Conservation (phyloP, 92 coral and sea anemone genomes). For the Palythoa caribaeorum region DNA sequence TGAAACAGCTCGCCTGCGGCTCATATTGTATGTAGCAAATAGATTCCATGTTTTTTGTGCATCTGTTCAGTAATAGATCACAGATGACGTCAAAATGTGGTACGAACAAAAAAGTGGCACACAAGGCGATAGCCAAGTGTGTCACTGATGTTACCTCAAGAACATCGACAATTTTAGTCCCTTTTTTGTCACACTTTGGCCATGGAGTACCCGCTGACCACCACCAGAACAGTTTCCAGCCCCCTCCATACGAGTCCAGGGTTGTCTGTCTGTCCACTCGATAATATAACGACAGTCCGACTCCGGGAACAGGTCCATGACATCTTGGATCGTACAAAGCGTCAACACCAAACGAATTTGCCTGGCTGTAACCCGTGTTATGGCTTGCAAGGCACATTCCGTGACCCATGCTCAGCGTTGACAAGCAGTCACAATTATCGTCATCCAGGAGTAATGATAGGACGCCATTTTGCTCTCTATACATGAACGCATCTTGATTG, state of each 20-base stretch:
- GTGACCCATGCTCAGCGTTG: conserved; percentile 77
- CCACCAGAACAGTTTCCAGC: conserved; percentile 86
- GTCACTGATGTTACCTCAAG: conserved; percentile 16
- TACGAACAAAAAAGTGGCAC: no score
- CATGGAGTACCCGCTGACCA: conserved; percentile 74
- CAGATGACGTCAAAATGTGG: no score
- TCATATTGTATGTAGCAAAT: neutral
- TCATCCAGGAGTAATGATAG: conserved; percentile 78
- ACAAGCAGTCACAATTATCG: conserved; percentile 81
- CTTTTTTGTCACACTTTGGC: conserved; percentile 50
- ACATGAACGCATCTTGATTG: conserved; percentile 82
- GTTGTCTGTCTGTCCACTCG: conserved; percentile 50
- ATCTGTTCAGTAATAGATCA: no score
- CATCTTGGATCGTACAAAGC: conserved; percentile 74
- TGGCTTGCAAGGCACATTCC: conserved; percentile 69
- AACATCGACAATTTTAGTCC: conserved; percentile 44
- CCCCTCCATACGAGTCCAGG: conserved; percentile 53
- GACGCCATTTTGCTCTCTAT: conserved; percentile 73
- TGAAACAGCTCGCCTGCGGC: neutral
- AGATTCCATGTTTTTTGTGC: no score
- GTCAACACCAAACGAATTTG: conserved; percentile 65
- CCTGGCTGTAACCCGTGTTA: conserved; percentile 50
- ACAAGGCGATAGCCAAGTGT: no score
- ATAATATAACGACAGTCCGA: conserved; percentile 74
- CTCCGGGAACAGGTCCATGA: conserved; percentile 66